Evolutionary conservation across 2,888 invertebrate genomes (phyloP), one percentile per base, ranked within the genome.

Genomic region (Caenorhabditis sulstoni): DNA sequence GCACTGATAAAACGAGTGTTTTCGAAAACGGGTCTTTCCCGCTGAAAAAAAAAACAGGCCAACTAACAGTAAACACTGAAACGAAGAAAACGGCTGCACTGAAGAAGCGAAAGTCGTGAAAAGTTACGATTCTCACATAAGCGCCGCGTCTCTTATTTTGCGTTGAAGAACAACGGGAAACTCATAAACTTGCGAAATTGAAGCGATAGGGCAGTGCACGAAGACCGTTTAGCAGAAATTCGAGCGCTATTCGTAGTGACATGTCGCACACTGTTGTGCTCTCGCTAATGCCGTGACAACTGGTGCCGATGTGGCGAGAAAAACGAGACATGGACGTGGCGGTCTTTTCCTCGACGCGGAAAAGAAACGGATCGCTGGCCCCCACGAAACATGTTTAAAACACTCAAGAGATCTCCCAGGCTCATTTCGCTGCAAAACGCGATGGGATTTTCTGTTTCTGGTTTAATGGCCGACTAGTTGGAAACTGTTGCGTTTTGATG

Each of bases 281-380:
- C 44, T 44, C 41, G 73, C 64, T 73, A 73, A 73, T 73, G 73
- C 64, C 73, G 73, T 73, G 73, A 73, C 73, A 73, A 73, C 73
- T 73, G 73, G 73, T 73, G 73, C 41, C 55, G 49, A 58, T 55
- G 62, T 62, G 71, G 71, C 29, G 29, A 71, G 73, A 73, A 73
- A 73, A 73, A 73, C 73, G 73, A 73, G 73, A 73, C 64, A 73
- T 73, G 73, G 64, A 73, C 73, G 73, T 73, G 64, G 73, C 73
- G 73, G 73, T 73, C 73, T 64, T 62, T 59, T 61, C 59, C 61
- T 53, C 44, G 29, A 20, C 50, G 59, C 45, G 44, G 53, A 53
- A 35, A 41, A 37, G 70, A 44, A 44, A 16, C 47, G 53, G 71
- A 61, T 49, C 39, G 39, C 57, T 41, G 47, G 47, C 65, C 67